Conservation (phyloP, 2,888 invertebrate genomes). For the Labia minor region DNA sequence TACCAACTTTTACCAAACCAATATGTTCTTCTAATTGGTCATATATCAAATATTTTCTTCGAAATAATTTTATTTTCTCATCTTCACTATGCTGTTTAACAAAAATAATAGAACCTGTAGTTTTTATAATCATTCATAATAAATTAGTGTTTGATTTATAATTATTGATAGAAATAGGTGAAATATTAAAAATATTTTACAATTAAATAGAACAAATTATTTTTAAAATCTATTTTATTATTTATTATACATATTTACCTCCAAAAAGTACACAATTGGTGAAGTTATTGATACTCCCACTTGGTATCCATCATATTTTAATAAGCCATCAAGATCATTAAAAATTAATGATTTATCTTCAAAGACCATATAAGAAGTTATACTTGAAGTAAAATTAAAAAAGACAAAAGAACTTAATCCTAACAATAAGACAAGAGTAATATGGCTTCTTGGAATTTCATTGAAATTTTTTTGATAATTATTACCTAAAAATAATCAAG, state of each 20-base stretch:
- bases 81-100: too few species aligned
- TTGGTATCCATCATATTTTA: background rate
- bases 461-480: background rate
- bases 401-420: background rate
- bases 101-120: too few species aligned
- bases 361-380: background rate
- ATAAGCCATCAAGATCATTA: background rate
- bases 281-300: background rate
- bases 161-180: too few species aligned
- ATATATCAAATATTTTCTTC: too few species aligned
- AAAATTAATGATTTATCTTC: background rate
- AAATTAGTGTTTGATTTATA: too few species aligned
- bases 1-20: background rate
- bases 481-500: background rate
- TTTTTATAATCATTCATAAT: too few species aligned
- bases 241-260: too few species aligned
- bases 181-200: too few species aligned
- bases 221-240: too few species aligned
- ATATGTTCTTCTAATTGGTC: too few species aligned
- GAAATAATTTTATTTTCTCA: too few species aligned
- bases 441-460: background rate
- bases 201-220: too few species aligned
- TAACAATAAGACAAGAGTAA: background rate
- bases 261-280: background rate
- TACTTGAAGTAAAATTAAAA: background rate